Evolutionary conservation across 2,888 invertebrate genomes (phyloP).

Genomic region (Pantelozetes paolii): DNA sequence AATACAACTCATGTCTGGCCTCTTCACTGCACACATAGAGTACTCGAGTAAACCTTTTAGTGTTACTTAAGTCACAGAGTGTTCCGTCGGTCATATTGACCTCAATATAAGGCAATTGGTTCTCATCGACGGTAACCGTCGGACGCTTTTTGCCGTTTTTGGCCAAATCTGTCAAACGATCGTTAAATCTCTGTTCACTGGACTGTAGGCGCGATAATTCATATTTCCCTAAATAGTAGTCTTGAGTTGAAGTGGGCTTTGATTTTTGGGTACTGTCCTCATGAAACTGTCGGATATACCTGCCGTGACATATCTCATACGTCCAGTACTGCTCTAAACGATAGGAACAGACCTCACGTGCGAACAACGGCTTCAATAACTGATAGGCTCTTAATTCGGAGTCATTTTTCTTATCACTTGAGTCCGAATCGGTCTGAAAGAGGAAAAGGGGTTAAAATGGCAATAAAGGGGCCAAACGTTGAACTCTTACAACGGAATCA

Average conservation of each 20-base stretch:
- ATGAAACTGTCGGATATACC: constrained; percentile 86
- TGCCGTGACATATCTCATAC: constrained; percentile 91
- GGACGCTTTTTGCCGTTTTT: constrained; percentile 61
- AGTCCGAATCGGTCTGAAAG: constrained; percentile 56
- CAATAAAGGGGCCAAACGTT: neutral
- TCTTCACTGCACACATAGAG: constrained; percentile 60
- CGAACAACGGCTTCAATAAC: constrained; percentile 69
- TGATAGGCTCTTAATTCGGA: constrained; percentile 70
- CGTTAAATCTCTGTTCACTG: constrained; percentile 55
- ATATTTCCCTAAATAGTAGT: constrained; percentile 78
- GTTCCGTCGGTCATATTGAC: constrained; percentile 85
- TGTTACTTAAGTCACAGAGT: constrained; percentile 80
- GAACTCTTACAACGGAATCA: constrained; percentile 48
- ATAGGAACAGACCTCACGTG: constrained; percentile 74
- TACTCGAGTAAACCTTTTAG: constrained; percentile 73
- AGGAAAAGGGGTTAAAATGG: neutral
- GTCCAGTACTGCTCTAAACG: constrained; percentile 90
- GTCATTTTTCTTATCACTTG: constrained; percentile 56
- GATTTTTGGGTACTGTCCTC: constrained; percentile 79
- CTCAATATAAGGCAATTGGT: constrained; percentile 73
- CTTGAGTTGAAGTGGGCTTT: constrained; percentile 57
- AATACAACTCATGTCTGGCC: constrained; percentile 85
- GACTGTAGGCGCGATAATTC: constrained; percentile 62
- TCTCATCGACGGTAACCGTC: constrained; percentile 64
- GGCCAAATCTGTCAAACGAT: constrained; percentile 59